Evolutionary conservation across 2,113 vertebrate genomes (phyloP).

Genomic region (Rhynchomys soricoides): DNA sequence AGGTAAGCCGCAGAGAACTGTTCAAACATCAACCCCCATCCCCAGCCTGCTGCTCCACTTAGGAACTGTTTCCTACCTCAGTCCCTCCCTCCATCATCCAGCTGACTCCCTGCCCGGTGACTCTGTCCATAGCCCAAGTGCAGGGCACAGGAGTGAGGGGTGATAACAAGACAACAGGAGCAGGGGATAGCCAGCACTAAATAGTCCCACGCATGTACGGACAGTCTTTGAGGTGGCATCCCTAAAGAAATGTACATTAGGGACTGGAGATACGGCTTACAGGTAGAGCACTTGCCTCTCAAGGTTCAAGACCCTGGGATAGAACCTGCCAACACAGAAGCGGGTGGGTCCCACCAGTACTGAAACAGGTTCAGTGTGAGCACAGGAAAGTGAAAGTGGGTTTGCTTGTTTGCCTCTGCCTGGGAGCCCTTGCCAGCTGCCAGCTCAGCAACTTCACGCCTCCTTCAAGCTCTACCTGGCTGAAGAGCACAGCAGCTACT

Average conservation of each 20-base stretch:
- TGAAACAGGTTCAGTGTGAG: neutral
- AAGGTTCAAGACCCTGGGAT: neutral
- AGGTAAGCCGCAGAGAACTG: slow-evolving; percentile 3
- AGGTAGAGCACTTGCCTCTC: neutral
- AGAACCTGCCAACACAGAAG: neutral
- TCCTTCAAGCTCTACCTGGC: neutral
- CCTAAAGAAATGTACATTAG: neutral
- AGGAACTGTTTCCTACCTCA: neutral
- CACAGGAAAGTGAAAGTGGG: neutral
- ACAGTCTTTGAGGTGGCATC: neutral
- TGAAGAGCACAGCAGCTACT: too few species aligned
- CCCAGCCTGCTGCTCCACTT: neutral
- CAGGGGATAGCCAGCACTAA: too few species aligned
- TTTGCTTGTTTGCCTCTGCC: neutral
- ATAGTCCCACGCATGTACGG: neutral
- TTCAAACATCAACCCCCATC: neutral
- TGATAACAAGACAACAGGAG: neutral
- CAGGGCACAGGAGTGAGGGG: neutral
- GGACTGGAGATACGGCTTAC: neutral
- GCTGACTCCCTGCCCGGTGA: neutral
- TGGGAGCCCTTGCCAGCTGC: neutral
- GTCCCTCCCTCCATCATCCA: neutral
- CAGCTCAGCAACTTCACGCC: too few species aligned
- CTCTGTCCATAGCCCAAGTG: neutral
- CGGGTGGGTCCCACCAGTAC: neutral